Evolutionary conservation across 2,797 vertebrate species (phyloP), one percentile per base, ranked within the genome.

Genomic region (Perodicticus potto): DNA sequence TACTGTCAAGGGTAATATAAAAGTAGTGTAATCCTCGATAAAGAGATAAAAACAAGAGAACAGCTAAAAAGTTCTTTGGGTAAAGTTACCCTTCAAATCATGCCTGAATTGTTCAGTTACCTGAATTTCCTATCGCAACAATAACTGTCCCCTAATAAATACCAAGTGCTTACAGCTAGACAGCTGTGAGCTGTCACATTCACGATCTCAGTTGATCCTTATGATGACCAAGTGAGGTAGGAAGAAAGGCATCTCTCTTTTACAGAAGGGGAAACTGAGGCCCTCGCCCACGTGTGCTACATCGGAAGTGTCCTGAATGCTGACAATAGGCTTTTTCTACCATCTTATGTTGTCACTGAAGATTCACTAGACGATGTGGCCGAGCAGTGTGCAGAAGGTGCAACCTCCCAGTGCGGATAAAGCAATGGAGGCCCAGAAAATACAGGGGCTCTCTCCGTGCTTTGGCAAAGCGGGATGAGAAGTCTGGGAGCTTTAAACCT

Each of bases 31-130:
- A 89, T 70, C 53, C 70, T 87, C 59, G 59, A 93, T 86, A 95
- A 90, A 94, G 73, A 76, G 74, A 84, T 90, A 61, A 93, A 93
- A 93, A 80, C 65, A 96, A 96, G 45, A 86, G 76, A 87, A 84
- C 69, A 72, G 9, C 65, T 40, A 19, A 23, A 45, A 78, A 69
- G 27, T 82, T 86, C 61, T 95, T 13, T 37, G 37, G 49, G 40
- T 49, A 12, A 74, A 77, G 76, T 70, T 70, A 29, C 61, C 76
- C 14, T 1, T 55, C 45, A 59, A 40, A 20, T 77, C 80, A 25
- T 14, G 53, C 55, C 86, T 72, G 27, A 11, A 8, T 10, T 5
- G 49, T 84, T 80, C 82, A 5, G 13, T 20, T n/a, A n/a, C n/a
- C 83, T 53, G 57, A 86, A 57, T 3, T 59, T 63, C 34, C n/a